phyloP scores from a whole-genome alignment of 1,140 invertebrate genomes.

The Euglossa dilemma region DNA sequence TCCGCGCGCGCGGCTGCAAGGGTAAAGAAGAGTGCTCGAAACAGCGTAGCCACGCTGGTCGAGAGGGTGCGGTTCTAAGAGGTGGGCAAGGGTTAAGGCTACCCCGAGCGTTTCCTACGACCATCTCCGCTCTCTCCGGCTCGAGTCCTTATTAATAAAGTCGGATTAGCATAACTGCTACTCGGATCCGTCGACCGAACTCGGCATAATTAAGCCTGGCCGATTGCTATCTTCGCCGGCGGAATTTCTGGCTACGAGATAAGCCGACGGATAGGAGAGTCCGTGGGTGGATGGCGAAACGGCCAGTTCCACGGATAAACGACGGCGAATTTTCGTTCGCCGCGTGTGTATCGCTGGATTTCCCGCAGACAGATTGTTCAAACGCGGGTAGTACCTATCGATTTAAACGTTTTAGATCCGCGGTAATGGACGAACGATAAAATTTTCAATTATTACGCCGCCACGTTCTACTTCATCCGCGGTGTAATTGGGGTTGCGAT shows the following conservation, averaged over 20 bases:
- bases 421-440: background rate
- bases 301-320: background rate
- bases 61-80: conserved; percentile 59
- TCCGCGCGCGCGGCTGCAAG: conserved; percentile 41
- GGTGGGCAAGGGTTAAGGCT: conserved; percentile 72
- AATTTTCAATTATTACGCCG: conserved; percentile 35
- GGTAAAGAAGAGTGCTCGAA: conserved; percentile 59
- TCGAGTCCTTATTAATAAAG: conserved; percentile 78
- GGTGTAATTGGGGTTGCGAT: conserved; percentile 40
- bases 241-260: conserved; percentile 54
- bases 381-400: background rate
- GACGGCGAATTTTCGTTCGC: background rate
- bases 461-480: conserved; percentile 14
- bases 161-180: conserved; percentile 76
- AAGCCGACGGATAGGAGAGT: conserved; percentile 43
- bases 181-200: conserved; percentile 64
- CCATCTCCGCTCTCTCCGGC: conserved; percentile 70
- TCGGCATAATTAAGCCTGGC: conserved; percentile 69
- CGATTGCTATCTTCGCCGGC: conserved; percentile 63
- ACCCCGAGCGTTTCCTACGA: conserved; percentile 66
- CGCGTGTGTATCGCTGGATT: background rate
- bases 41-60: background rate
- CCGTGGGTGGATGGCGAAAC: conserved; percentile 4
- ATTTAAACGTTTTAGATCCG: background rate
- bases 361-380: background rate